Evolutionary conservation across 2,888 invertebrate species (phyloP).

Genomic region (Catocala fraxini): DNA sequence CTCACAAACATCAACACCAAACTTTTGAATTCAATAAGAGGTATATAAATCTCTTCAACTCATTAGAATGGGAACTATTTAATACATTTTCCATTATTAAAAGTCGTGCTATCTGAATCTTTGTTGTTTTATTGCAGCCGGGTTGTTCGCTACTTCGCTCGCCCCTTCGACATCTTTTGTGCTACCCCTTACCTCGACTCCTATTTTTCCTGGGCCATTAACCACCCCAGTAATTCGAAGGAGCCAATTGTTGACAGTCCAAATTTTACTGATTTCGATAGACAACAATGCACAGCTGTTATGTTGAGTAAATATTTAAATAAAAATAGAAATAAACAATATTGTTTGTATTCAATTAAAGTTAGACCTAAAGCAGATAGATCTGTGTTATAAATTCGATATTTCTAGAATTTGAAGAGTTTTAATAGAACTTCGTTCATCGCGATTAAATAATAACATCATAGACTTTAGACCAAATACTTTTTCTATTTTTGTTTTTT

Average conservation of each 20-base stretch:
- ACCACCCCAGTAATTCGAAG: slow-evolving; percentile 47
- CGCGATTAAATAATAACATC: too few species aligned
- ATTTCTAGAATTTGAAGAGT: too few species aligned
- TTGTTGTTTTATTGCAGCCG: slow-evolving; percentile 21
- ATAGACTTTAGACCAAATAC: too few species aligned
- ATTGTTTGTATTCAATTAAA: too few species aligned
- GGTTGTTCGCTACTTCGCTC: slow-evolving; percentile 13
- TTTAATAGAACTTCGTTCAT: too few species aligned
- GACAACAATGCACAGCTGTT: too few species aligned
- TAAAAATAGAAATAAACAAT: not conserved
- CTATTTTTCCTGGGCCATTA: slow-evolving; percentile 49
- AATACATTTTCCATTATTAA: slow-evolving; percentile 14
- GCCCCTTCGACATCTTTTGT: slow-evolving; percentile 43
- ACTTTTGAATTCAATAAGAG: too few species aligned
- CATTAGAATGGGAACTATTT: not conserved
- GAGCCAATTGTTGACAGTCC: slow-evolving; percentile 36
- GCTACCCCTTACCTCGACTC: slow-evolving; percentile 40
- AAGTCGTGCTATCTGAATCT: slow-evolving; percentile 7
- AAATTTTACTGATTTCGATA: slow-evolving; percentile 18
- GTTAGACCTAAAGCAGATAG: too few species aligned
- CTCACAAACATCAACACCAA: too few species aligned
- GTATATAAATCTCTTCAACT: not conserved
- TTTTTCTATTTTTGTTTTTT: too few species aligned
- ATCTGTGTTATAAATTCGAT: too few species aligned
- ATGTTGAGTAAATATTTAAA: not conserved